Evolutionary conservation across 1,140 invertebrate genomes (phyloP).

Genomic region (Atta colombica): DNA sequence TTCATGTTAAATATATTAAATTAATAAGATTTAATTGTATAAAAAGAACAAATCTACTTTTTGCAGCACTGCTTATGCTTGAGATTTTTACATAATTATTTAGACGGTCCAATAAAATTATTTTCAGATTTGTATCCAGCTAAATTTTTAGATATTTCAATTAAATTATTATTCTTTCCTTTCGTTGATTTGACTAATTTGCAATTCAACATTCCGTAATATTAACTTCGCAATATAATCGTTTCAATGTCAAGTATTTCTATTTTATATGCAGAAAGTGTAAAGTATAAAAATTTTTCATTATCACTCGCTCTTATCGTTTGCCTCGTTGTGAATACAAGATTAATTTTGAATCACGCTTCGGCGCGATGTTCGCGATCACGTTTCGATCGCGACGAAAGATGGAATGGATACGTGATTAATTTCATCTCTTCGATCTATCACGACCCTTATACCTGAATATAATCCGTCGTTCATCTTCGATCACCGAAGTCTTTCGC

Average conservation of each 20-base stretch:
- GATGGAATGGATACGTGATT: neutral
- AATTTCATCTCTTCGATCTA: neutral
- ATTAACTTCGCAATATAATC: neutral
- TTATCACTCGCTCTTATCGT: constrained; percentile 14
- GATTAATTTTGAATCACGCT: constrained; percentile 6
- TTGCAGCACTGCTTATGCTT: no score
- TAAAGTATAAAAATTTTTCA: neutral
- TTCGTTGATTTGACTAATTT: neutral
- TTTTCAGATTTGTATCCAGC: no score
- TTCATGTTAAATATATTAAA: neutral
- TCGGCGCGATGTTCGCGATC: neutral
- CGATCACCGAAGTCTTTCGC: neutral
- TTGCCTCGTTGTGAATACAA: neutral
- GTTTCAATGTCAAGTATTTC: neutral
- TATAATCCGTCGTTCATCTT: neutral
- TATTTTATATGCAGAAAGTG: neutral
- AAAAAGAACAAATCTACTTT: neutral
- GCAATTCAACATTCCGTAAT: neutral
- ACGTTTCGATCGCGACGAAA: neutral
- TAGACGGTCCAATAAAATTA: no score
- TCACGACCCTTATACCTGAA: neutral
- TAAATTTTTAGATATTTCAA: no score
- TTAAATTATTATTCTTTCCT: no score
- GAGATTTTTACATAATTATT: no score
- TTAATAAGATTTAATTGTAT: neutral